Evolutionary conservation across 2,113 vertebrate genomes (phyloP), one percentile per base, ranked within the genome.

Genomic region (Typhlomys cinereus): DNA sequence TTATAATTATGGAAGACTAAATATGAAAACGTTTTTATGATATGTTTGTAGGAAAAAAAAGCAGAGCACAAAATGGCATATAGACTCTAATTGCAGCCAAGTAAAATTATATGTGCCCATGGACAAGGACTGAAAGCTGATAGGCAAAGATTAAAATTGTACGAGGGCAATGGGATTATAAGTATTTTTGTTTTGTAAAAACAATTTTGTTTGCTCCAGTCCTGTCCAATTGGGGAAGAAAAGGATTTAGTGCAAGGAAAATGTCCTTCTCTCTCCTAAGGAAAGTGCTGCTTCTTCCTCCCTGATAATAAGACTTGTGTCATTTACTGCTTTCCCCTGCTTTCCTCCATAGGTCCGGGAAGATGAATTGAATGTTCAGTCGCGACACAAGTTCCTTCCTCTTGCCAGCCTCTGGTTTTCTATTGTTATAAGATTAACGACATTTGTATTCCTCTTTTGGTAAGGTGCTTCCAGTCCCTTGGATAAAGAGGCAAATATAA

Each of bases 31-130:
- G 1, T 81, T 87, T 94, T 91, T 97, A 93, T 52, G 46, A 86
- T 89, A 85, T 31, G 36, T 84, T 91, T 76, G 87, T 67, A 81
- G 67, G 36, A 66, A 81, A 88, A 71, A 85, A 88, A 91, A 67
- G 13, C 48, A 70, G 54, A 83, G 79, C 59, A 86, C 89, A 75
- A 70, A 67, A 75, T 69, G 71, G 83, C 64, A 73, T 61, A 76
- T 12, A 67, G 75, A 89, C 67, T 79, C n/a, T 87, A 94, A 89
- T 52, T 92, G 67, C 67, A 94, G 39, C 64, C 71, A 64, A 41
- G 73, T 87, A 83, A 91, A 94, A 94, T 94, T 92, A 89, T 93
- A 71, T 92, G 87, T 91, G 84, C 90, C 87, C 88, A 34, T 95
- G 89, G 80, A 73, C 69, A 87, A 89, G 69, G 57, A 91, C 25